These are phyloP conservation scores for Corythoichthys intestinalis DNA, from an alignment of 2,113 vertebrate genomes.

Conservation along the genomic window DNA sequence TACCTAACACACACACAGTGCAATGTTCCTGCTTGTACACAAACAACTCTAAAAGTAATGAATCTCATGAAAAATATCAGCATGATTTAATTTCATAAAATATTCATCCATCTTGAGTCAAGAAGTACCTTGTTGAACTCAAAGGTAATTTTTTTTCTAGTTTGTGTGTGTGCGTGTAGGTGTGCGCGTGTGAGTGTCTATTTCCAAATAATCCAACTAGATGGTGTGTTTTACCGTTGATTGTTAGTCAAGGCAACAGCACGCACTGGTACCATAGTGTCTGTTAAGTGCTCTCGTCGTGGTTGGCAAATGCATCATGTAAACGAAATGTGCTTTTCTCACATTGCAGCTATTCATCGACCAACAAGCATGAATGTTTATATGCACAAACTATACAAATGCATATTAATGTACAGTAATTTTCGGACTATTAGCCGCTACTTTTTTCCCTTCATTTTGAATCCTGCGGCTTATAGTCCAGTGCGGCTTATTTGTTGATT, in stretches of 20 bases:
- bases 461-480: no score
- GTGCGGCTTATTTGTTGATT: no score
- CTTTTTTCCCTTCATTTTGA: no score
- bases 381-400: no score
- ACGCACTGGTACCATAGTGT: neutral
- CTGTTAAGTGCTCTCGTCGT: neutral
- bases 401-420: no score
- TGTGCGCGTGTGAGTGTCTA: no score
- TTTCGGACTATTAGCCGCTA: no score
- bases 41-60: conserved; percentile 1
- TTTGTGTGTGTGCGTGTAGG: neutral
- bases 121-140: no score
- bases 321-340: neutral
- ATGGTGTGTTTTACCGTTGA: neutral
- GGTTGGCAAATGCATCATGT: neutral
- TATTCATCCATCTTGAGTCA: neutral
- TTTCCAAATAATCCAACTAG: neutral
- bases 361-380: no score
- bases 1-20: conserved; percentile 20
- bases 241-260: neutral
- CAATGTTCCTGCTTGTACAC: conserved; percentile 13
- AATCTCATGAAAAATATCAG: no score
- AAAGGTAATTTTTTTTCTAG: neutral
- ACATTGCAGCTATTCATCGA: neutral
- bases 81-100: neutral